These are phyloP conservation scores for Drosophila picticornis DNA, from an alignment of 2,888 invertebrate species.

Conservation along the genomic window DNA sequence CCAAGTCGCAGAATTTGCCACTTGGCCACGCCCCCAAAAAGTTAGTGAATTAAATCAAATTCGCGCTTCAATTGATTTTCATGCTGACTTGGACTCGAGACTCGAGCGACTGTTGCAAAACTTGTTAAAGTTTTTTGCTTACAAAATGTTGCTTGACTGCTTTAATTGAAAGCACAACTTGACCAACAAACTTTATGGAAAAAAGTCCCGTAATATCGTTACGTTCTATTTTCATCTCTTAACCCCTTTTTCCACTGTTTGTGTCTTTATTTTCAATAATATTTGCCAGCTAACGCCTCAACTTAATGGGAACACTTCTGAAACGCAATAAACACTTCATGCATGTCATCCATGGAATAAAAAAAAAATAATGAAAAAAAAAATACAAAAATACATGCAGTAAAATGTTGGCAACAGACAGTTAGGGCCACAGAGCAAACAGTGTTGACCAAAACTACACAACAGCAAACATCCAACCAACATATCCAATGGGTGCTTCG, in stretches of 20 bases:
- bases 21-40: slow-evolving; percentile 51
- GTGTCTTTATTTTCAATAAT: slow-evolving; percentile 22
- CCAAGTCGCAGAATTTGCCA: slow-evolving; percentile 60
- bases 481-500: slow-evolving; percentile 42
- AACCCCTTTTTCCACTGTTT: not conserved
- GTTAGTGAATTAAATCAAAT: slow-evolving; percentile 72
- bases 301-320: slow-evolving; percentile 46
- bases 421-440: slow-evolving; percentile 28
- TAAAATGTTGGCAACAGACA: slow-evolving; percentile 18
- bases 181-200: slow-evolving; percentile 34
- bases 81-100: slow-evolving; percentile 50
- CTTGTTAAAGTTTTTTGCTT: slow-evolving; percentile 50
- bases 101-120: slow-evolving; percentile 38
- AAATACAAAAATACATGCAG: slow-evolving; percentile 9
- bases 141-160: slow-evolving; percentile 52
- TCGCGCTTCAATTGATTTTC: slow-evolving; percentile 72
- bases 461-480: slow-evolving; percentile 8
- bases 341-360: slow-evolving; percentile 51
- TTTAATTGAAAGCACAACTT: slow-evolving; percentile 60
- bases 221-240: slow-evolving; percentile 1
- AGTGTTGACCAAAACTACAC: slow-evolving; percentile 32
- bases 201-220: slow-evolving; percentile 49
- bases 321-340: slow-evolving; percentile 73
- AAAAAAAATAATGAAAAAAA: slow-evolving; percentile 1
- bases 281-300: slow-evolving; percentile 46